Percentiles rank a stretch among this genome's conserved stretches.
Evolutionary conservation across 2,113 vertebrate genomes (phyloP).

Genomic region (Edolisoma coerulescens): DNA sequence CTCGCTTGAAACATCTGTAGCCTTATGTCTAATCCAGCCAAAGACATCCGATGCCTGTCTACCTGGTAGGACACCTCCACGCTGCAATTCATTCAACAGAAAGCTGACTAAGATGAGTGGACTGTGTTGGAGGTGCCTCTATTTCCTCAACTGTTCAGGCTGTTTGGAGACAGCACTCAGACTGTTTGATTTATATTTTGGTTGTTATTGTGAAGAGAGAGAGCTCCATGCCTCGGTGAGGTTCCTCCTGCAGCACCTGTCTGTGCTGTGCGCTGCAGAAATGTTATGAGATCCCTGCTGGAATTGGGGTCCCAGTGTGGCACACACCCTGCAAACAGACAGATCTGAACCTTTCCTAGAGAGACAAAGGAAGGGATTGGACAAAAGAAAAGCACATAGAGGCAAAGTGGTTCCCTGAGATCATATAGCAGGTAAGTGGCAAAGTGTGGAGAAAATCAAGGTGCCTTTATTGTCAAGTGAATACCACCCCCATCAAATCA

Average conservation of each 20-base stretch:
- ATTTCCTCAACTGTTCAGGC: background rate
- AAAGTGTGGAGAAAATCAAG: background rate
- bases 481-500: background rate
- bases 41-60: background rate
- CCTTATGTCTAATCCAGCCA: background rate
- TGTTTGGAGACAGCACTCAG: background rate
- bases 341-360: background rate
- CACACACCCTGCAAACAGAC: background rate
- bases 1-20: background rate
- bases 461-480: background rate
- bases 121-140: background rate
- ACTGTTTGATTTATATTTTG: background rate
- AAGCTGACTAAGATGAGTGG: background rate
- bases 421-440: background rate
- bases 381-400: background rate
- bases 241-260: background rate
- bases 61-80: background rate
- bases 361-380: background rate
- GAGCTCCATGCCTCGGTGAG: background rate
- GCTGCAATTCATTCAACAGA: background rate
- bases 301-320: background rate
- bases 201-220: background rate
- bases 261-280: no score
- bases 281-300: background rate
- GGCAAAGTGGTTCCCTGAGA: background rate